Base-by-base conservation (phyloP, 2,888 invertebrate species). In the Melieria picta region DNA sequence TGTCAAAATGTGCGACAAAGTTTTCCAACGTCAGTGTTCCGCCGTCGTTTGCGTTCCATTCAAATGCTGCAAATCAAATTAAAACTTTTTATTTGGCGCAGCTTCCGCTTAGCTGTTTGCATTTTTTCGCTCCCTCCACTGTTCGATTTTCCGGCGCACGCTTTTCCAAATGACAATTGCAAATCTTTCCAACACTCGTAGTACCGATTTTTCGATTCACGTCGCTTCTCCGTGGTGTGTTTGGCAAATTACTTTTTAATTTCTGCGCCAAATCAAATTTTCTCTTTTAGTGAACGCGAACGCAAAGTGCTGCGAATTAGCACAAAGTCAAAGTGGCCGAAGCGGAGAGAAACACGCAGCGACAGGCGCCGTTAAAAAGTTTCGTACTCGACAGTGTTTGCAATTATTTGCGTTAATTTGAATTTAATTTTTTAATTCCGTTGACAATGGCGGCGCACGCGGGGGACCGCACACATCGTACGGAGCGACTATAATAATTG, bases 11-110 rank as follows among this genome's bases (percentile, higher is more conserved):
- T 2, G 45, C 1, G 60, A 11, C 5, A 43, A 60, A 43, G 30
- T 60, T 60, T 43, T n/a, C 3, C 30, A 7, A 1, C 7, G 7
- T 45, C 45, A 55, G 9, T 43, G 4, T 7, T 45, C 13, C 64
- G 65, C 60, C 60, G 57, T 58, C 82, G 81, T 82, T 82, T 82
- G 81, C 80, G 76, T 80, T 81, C 81, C 79, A 82, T 80, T 82
- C 79, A 81, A 81, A 81, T 80, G 79, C 83, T 80, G 83, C 81
- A 81, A 81, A 81, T 82, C 81, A 81, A 81, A 81, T 81, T 81
- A 81, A 81, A 81, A 81, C 78, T 81, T 81, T 81, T 75, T 71
- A 78, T 78, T 82, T 78, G 75, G 16, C 43, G 46, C 46, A 46
- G 66, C 50, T 16, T 42, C 5, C 56, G 74, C 77, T 75, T 77